These are phyloP conservation scores for Corvus hawaiiensis DNA, from an alignment of 2,113 vertebrate genomes.

Conservation along the genomic window DNA sequence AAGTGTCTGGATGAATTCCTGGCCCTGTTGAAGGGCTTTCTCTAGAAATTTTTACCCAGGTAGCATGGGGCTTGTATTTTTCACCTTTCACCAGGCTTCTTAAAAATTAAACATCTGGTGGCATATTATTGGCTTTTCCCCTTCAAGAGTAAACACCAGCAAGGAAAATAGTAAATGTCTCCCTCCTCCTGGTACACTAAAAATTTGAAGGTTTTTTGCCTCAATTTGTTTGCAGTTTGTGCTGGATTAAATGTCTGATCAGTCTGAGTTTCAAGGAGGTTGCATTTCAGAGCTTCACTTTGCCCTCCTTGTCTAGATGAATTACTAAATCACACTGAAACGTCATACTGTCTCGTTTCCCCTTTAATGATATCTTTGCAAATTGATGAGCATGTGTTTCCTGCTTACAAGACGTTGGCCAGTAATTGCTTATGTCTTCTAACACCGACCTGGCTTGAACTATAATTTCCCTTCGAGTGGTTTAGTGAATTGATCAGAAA, in stretches of 20 bases:
- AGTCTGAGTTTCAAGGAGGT: background rate
- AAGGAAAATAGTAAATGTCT: background rate
- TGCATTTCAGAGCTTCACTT: background rate
- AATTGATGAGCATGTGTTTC: constrained; percentile 31
- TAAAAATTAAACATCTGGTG: background rate
- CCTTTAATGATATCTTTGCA: constrained; percentile 27
- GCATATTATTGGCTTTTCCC: background rate
- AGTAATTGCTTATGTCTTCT: constrained; percentile 20
- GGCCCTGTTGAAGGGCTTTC: background rate
- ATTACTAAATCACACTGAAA: constrained; percentile 38
- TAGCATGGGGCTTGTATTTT: background rate
- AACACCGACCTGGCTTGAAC: constrained; percentile 1
- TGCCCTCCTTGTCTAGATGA: background rate
- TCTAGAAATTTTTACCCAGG: background rate
- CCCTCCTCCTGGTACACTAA: background rate
- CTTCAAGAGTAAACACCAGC: background rate
- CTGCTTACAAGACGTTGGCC: constrained; percentile 19
- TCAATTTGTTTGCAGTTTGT: background rate
- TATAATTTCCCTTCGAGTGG: background rate
- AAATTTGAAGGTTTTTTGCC: constrained; percentile 11
- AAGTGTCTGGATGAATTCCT: background rate
- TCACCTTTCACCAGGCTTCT: background rate
- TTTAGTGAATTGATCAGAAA: constrained; percentile 12
- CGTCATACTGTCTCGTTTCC: constrained; percentile 18
- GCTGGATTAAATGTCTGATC: constrained; percentile 33